Percentiles rank a stretch among this genome's conserved stretches.
Conservation (phyloP, 2,888 invertebrate genomes). For the Strigamia maritima region DNA sequence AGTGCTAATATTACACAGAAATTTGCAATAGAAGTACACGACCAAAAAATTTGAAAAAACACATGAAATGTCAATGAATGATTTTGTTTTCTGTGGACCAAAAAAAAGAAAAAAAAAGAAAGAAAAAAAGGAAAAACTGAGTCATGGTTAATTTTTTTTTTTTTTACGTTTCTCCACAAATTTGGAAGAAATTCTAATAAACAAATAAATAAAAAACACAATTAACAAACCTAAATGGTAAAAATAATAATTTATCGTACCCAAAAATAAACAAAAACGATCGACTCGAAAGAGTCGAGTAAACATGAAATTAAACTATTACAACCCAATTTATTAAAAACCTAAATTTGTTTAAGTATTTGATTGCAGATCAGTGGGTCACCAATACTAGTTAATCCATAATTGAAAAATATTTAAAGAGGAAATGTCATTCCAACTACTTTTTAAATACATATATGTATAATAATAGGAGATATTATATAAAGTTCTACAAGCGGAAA, state of each 20-base stretch:
- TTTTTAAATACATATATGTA: background rate
- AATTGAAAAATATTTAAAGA: conserved; percentile 4
- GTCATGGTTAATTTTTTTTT: no score
- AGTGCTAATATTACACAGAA: background rate
- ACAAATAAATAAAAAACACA: no score
- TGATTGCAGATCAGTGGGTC: conserved; percentile 9
- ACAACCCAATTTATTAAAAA: background rate
- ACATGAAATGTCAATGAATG: background rate
- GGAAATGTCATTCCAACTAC: conserved; percentile 2
- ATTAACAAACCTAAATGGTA: background rate
- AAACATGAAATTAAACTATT: background rate
- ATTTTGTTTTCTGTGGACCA: background rate
- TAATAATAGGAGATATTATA: conserved; percentile 2
- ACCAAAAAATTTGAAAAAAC: background rate
- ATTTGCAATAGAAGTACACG: background rate
- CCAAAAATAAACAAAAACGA: background rate
- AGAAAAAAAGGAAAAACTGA: background rate
- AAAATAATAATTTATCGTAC: background rate
- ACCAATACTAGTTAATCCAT: background rate
- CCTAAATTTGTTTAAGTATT: background rate
- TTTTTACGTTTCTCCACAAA: no score
- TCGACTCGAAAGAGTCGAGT: background rate
- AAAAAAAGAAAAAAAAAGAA: background rate
- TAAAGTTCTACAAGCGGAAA: background rate
- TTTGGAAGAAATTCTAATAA: no score